A percentile compares a stretch with the other conserved stretches of the same genome.
These are phyloP conservation scores for Phrynocephalus vlangalii DNA, from an alignment of 2,797 vertebrate species.

Conservation along the genomic window DNA sequence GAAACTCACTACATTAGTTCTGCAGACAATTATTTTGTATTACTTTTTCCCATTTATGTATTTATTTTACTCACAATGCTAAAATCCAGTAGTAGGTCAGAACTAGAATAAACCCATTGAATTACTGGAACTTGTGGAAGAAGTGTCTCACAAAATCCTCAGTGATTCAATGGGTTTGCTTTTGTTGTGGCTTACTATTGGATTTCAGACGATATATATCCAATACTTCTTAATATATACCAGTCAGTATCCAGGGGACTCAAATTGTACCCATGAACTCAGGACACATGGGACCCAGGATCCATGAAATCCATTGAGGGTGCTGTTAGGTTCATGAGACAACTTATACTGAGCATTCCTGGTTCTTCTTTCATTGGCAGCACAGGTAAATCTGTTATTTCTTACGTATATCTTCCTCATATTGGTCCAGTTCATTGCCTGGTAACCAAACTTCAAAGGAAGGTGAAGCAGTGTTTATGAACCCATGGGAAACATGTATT, in stretches of 20 bases:
- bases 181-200: no score
- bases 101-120: no score
- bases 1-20: slow-evolving; percentile 17
- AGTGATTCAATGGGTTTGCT: no score
- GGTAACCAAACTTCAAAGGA: background rate
- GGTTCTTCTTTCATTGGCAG: background rate
- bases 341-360: background rate
- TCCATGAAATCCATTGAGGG: no score
- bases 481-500: background rate
- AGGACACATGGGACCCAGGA: no score
- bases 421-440: background rate
- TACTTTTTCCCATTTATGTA: slow-evolving; percentile 47
- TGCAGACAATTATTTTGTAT: slow-evolving; percentile 42
- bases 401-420: background rate
- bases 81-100: no score
- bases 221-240: slow-evolving; percentile 60
- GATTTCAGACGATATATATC: slow-evolving; percentile 50
- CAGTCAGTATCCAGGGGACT: background rate
- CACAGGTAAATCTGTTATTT: background rate
- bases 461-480: background rate
- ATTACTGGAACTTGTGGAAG: no score
- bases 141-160: no score
- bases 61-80: no score
- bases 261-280: background rate
- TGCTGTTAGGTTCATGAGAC: background rate